Evolutionary conservation across 2,888 invertebrate species (phyloP).

Genomic region (Rhamphomyia laevipes): DNA sequence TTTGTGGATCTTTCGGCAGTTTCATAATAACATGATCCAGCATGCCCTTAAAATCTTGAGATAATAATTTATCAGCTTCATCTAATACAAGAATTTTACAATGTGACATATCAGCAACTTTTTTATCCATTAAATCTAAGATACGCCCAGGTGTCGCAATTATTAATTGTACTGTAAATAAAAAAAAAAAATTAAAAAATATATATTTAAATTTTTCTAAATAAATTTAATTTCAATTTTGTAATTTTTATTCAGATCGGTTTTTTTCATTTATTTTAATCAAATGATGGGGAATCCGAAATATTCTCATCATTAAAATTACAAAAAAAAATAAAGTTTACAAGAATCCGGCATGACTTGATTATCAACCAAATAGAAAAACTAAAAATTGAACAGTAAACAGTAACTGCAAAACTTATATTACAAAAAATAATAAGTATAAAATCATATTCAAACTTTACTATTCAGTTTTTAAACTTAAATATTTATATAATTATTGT

Average conservation of each 20-base stretch:
- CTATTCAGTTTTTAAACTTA: too few species aligned
- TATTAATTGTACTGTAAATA: constrained; percentile 79
- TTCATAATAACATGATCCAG: constrained; percentile 88
- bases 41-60: constrained; percentile 99
- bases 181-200: constrained; percentile 9
- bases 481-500: too few species aligned
- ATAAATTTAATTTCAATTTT: background rate
- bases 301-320: constrained; percentile 12
- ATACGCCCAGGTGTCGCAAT: constrained; percentile 99
- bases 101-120: constrained; percentile 84
- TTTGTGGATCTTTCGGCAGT: constrained; percentile 91
- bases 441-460: too few species aligned
- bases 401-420: too few species aligned
- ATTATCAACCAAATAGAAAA: too few species aligned
- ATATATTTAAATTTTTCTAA: background rate
- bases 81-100: constrained; percentile 96
- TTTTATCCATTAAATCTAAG: constrained; percentile 98
- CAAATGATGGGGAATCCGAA: constrained; percentile 19
- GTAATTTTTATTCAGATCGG: constrained; percentile 8
- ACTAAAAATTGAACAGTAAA: too few species aligned
- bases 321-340: too few species aligned
- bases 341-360: too few species aligned
- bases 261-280: constrained; percentile 15
- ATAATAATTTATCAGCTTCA: constrained; percentile 97
- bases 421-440: too few species aligned